Conservation (phyloP, 2,113 vertebrate genomes). For the Colius striatus region DNA sequence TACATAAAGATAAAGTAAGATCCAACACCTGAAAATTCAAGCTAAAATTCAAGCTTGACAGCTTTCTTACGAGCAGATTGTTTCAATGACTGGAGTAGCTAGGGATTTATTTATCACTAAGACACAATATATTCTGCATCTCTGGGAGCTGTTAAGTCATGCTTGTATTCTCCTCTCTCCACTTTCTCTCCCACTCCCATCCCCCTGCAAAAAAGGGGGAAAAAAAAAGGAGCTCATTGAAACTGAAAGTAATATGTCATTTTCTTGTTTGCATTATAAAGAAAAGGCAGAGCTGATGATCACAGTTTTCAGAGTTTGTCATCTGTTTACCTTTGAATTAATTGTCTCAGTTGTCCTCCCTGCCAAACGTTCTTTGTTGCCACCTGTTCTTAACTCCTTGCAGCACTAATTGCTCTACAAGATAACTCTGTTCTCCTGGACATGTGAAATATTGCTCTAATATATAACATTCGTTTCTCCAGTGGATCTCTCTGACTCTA, state of each 20-base stretch:
- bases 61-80: not conserved
- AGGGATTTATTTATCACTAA: not conserved
- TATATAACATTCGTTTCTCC: constrained; percentile 26
- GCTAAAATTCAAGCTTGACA: not conserved
- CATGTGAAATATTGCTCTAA: constrained; percentile 55
- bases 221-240: not conserved
- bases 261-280: not conserved
- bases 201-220: not conserved
- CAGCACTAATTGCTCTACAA: not conserved
- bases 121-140: not conserved
- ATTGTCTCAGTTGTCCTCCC: not conserved
- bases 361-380: constrained; percentile 9
- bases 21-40: not conserved
- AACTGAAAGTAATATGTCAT: not conserved
- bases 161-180: not conserved
- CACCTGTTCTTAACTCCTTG: not conserved
- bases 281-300: not conserved
- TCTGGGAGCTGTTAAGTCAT: not conserved
- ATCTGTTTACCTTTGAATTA: not conserved
- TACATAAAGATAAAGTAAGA: not conserved
- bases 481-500: constrained; percentile 19
- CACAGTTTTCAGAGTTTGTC: not conserved
- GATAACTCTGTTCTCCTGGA: constrained; percentile 50
- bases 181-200: not conserved
- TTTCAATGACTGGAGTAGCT: not conserved